Evolutionary conservation across 1,140 invertebrate species (phyloP).

Genomic region (Triops longicaudatus): DNA sequence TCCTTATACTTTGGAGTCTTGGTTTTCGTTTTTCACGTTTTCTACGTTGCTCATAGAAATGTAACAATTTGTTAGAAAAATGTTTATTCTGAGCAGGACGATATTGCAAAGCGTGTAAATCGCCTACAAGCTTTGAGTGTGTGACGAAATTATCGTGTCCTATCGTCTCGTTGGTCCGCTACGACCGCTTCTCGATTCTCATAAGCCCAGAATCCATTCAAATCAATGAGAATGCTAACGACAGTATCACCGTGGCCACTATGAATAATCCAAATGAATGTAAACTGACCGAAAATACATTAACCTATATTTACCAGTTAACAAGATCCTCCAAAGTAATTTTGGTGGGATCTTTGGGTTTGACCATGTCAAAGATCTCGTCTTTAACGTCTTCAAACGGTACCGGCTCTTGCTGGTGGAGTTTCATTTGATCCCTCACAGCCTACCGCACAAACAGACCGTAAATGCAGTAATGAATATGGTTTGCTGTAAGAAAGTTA

Average conservation of each 20-base stretch:
- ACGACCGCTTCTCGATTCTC: slow-evolving; percentile 79
- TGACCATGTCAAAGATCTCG: slow-evolving; percentile 97
- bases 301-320: slow-evolving; percentile 39
- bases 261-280: slow-evolving; percentile 20
- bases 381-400: slow-evolving; percentile 91
- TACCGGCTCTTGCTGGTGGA: slow-evolving; percentile 73
- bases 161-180: slow-evolving; percentile 41
- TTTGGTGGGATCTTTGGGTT: slow-evolving; percentile 68
- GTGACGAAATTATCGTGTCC: neutral
- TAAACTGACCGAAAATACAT: neutral
- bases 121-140: neutral
- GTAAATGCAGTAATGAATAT: slow-evolving; percentile 24
- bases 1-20: too few species aligned
- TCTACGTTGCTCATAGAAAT: neutral
- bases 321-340: slow-evolving; percentile 82
- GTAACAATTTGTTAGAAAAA: neutral
- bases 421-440: slow-evolving; percentile 79
- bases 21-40: neutral
- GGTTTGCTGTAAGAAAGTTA: slow-evolving; percentile 39
- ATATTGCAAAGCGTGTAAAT: neutral
- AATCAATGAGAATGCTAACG: slow-evolving; percentile 86
- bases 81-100: neutral
- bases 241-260: slow-evolving; percentile 89
- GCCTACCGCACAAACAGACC: slow-evolving; percentile 47
- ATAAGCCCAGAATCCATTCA: slow-evolving; percentile 93